A percentile compares a stretch with the other conserved stretches of the same genome.
phyloP scores from a whole-genome alignment of 2,888 invertebrate species.

The Pediacus dermestoides region DNA sequence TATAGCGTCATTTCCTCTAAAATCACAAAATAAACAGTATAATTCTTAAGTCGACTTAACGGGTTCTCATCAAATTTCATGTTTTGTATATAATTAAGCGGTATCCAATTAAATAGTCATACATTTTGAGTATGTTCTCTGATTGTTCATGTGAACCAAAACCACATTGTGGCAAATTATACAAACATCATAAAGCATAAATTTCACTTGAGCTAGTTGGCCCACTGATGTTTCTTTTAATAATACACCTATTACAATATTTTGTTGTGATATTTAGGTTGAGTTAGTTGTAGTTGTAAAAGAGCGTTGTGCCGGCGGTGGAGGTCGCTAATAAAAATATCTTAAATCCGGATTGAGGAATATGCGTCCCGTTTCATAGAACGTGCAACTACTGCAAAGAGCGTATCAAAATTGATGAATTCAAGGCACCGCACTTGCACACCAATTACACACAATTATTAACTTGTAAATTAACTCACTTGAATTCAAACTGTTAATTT shows the following conservation, averaged over 20 bases:
- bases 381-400: slow-evolving; percentile 29
- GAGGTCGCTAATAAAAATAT: slow-evolving; percentile 32
- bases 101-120: slow-evolving; percentile 19
- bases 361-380: slow-evolving; percentile 22
- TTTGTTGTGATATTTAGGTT: too few relatives aligned
- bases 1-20: slow-evolving; percentile 17
- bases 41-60: slow-evolving; percentile 16
- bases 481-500: slow-evolving; percentile 31
- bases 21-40: slow-evolving; percentile 19
- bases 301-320: too few relatives aligned
- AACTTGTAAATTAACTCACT: slow-evolving; percentile 31
- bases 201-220: too few relatives aligned
- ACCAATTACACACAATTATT: slow-evolving; percentile 32
- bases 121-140: slow-evolving; percentile 10
- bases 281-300: too few relatives aligned
- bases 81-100: slow-evolving; percentile 17
- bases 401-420: slow-evolving; percentile 25
- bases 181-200: too few relatives aligned
- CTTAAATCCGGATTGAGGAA: slow-evolving; percentile 24
- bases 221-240: too few relatives aligned
- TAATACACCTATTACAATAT: too few relatives aligned
- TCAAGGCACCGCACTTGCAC: slow-evolving; percentile 26
- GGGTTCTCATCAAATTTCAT: slow-evolving; percentile 20
- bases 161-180: too few relatives aligned
- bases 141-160: slow-evolving; percentile 4